Evolutionary conservation across 1,140 invertebrate species (phyloP), one percentile per base, ranked within the genome.

Genomic region (Zophobas morio): DNA sequence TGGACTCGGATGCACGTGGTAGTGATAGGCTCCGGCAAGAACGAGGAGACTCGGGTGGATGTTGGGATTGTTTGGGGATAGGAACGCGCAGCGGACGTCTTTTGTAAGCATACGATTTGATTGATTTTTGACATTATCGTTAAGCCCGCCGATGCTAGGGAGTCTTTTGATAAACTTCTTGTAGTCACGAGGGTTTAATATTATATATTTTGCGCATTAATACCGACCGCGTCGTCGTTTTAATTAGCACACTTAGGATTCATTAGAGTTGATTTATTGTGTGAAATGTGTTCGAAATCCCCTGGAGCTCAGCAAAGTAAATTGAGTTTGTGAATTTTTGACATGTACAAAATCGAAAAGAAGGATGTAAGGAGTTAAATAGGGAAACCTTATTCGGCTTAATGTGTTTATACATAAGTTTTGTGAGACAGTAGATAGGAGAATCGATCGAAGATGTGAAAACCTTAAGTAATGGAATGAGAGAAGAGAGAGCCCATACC

Each of bases 371-470:
- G 42, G 37, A 66, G 36, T 66, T 66, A 42, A 66, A 40, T 47
- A 66, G n/a, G 39, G 60, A 66, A 66, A 66, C 60, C 60, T 33
- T 66, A 40, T n/a, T 66, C 60, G n/a, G 60, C 60, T 42, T 66
- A 66, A 66, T 66, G 5, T 39, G 32, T 66, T 66, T 40, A 66
- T 40, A 51, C 49, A 66, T 42, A 66, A 66, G 60, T 39, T n/a
- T 36, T 40, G 34, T 20, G 33, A 33, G 20, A 20, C 20, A 32
- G 3, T 37, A 42, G 39, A 66, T 8, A 66, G 60, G 37, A 66
- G 40, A 66, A 66, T 40, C 42, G 3, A 66, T 42, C 60, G 60
- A 66, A 66, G 60, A 66, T 46, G 33, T 57, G 39, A 46, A 66
- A 42, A 42, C 60, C 37, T 66, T 42, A n/a, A 42, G 39, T 5